Evolutionary conservation across 2,113 vertebrate genomes (phyloP).

Genomic region (Origma solitaria): DNA sequence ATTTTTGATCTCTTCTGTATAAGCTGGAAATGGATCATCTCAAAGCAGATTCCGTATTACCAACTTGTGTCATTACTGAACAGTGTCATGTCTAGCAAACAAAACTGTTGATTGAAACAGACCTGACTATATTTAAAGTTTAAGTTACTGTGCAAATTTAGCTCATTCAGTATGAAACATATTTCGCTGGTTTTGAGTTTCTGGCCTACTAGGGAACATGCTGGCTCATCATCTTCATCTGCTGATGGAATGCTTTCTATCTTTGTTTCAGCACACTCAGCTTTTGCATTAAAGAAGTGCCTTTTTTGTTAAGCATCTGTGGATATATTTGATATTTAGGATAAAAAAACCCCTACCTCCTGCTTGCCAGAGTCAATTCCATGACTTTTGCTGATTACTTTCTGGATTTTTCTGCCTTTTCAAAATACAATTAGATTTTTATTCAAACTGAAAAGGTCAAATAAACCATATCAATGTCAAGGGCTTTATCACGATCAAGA

Average conservation of each 20-base stretch:
- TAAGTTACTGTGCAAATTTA: conserved; percentile 35
- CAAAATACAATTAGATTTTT: neutral
- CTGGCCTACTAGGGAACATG: conserved; percentile 27
- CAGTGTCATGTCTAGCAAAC: neutral
- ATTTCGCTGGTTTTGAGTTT: conserved; percentile 28
- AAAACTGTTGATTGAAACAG: neutral
- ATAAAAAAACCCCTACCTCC: neutral
- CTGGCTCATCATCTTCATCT: conserved; percentile 57
- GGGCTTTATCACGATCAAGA: neutral
- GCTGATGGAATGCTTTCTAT: conserved; percentile 59
- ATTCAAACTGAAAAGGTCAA: conserved; percentile 19
- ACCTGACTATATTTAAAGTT: conserved; percentile 29
- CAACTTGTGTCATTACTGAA: neutral
- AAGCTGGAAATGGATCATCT: neutral
- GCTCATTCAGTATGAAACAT: conserved; percentile 9
- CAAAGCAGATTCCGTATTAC: neutral
- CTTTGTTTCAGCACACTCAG: conserved; percentile 53
- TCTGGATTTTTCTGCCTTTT: neutral
- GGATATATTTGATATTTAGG: conserved; percentile 44
- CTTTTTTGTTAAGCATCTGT: conserved; percentile 57
- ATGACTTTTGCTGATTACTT: conserved; percentile 13
- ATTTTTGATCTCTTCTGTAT: neutral
- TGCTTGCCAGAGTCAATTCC: neutral
- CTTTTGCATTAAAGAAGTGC: conserved; percentile 50
- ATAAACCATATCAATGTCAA: neutral